Conservation (phyloP, 2,888 invertebrate genomes). For the Sesia bembeciformis region DNA sequence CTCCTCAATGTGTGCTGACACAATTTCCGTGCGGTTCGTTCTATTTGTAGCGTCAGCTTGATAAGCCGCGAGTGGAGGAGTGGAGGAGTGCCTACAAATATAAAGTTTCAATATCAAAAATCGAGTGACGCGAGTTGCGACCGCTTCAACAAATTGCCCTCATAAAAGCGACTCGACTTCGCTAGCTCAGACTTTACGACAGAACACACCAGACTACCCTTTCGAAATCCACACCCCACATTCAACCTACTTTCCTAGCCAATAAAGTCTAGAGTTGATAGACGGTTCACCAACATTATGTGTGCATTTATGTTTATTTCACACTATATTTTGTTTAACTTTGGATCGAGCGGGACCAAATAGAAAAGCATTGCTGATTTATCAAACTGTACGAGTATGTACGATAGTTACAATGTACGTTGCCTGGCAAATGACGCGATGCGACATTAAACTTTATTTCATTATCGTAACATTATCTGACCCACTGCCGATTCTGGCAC, state of each 20-base stretch:
- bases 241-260: background rate
- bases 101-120: constrained; percentile 31
- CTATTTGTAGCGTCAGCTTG: constrained; percentile 4
- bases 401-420: background rate
- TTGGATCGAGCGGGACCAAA: constrained; percentile 13
- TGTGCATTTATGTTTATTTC: constrained; percentile 18
- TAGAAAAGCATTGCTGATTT: constrained; percentile 6
- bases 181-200: constrained; percentile 13
- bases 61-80: constrained; percentile 11
- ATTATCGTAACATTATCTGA: background rate
- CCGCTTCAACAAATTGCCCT: constrained; percentile 28
- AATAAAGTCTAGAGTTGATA: background rate
- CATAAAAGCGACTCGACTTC: constrained; percentile 17
- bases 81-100: constrained; percentile 19
- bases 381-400: background rate
- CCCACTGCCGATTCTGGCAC: background rate
- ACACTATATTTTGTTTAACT: constrained; percentile 17
- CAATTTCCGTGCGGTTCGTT: background rate
- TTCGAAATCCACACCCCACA: constrained; percentile 1
- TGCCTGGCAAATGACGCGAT: background rate
- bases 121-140: constrained; percentile 22
- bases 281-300: constrained; percentile 5
- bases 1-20: too few species aligned
- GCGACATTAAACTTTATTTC: background rate
- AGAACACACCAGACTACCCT: constrained; percentile 2